Evolutionary conservation across 1,140 invertebrate genomes (phyloP), one percentile per base, ranked within the genome.

Genomic region (Drosophila bocki): DNA sequence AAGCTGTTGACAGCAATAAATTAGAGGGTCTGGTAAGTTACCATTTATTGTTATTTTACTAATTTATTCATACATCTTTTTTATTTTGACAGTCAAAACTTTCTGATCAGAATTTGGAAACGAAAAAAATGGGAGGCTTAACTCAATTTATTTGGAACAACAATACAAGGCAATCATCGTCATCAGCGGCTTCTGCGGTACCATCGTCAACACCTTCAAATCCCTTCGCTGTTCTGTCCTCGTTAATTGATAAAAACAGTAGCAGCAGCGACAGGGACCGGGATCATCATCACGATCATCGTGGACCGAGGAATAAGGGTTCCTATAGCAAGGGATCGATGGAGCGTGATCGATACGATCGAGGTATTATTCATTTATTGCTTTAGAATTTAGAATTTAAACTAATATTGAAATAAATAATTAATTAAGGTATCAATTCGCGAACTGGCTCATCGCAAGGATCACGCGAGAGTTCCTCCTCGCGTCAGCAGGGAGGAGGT

Each of bases 381-480:
- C 11, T 32, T 41, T 22, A 32, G 62, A n/a, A n/a, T 19, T 11
- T 48, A 42, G 8, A n/a, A 15, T 17, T 42, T 29, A 33, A 44
- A 35, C 17, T n/a, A n/a, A 22, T 19, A 19, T 22, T 7, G 7
- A 9, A 39, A 32, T 12, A 19, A 32, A 32, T 15, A 41, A 7
- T 53, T 15, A 15, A 8, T 29, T 51, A 75, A 92, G 87, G 94
- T 93, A 94, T 92, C 41, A 93, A 92, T 78, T 94, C 95, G 7
- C 93, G 95, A 58, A 95, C 94, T 37, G 94, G 94, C 54, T 95
- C 94, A 50, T 94, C 95, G 60, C 94, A 95, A 71, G 81, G 93
- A 29, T 93, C 93, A 5, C 85, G 92, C 22, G 93, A 93, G 61
- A 92, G 80, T 53, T 93, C 92, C 0, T 88, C 91, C 13, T 93